These are phyloP conservation scores for Zelleria hepariella DNA, from an alignment of 2,888 invertebrate genomes.

Conservation along the genomic window DNA sequence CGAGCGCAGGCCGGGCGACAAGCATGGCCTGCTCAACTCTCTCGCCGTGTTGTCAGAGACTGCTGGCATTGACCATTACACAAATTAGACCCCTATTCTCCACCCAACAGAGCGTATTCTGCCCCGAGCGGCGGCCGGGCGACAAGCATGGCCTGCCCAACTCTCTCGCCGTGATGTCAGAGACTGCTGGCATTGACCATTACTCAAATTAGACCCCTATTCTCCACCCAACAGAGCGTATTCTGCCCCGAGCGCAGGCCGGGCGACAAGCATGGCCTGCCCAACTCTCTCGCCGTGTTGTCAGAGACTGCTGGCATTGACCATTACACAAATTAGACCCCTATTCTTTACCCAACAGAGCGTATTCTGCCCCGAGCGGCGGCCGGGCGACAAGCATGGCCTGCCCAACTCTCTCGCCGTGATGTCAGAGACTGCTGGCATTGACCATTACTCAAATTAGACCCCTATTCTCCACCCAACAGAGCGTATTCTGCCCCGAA, in stretches of 20 bases:
- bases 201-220: too few species aligned
- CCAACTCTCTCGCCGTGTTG: constrained; percentile 80
- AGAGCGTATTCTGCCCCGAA: constrained; percentile 88
- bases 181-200: too few species aligned
- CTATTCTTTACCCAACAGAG: constrained; percentile 68
- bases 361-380: constrained; percentile 87
- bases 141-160: constrained; percentile 85
- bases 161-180: too few species aligned
- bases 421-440: too few species aligned
- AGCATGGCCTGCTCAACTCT: constrained; percentile 80
- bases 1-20: constrained; percentile 86
- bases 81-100: too few species aligned
- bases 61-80: too few species aligned
- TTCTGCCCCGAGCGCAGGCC: constrained; percentile 88
- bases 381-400: constrained; percentile 85
- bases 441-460: too few species aligned
- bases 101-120: constrained; percentile 77
- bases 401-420: constrained; percentile 79
- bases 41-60: constrained; percentile 91
- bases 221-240: constrained; percentile 72
- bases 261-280: constrained; percentile 86
- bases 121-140: constrained; percentile 84
- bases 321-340: too few species aligned
- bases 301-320: too few species aligned
- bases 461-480: too few species aligned